Conservation (phyloP, 2,113 vertebrate species). For the Nematolebias whitei region DNA sequence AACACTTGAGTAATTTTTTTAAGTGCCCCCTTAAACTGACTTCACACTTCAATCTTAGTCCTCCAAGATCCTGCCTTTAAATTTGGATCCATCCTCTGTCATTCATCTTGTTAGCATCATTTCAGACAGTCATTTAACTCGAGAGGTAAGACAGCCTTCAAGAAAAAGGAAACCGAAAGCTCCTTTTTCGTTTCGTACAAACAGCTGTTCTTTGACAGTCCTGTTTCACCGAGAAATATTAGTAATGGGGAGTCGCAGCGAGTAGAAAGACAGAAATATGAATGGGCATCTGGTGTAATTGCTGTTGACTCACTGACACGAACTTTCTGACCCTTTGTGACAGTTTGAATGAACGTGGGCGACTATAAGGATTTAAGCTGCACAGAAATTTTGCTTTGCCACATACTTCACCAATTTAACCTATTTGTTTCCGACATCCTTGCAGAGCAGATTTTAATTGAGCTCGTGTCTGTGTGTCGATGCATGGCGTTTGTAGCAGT, state of each 20-base stretch:
- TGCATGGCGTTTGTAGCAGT: background rate
- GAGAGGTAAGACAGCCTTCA: slow-evolving; percentile 1
- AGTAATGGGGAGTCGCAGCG: background rate
- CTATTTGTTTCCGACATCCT: background rate
- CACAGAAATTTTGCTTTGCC: slow-evolving; percentile 8
- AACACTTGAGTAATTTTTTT: slow-evolving; percentile 6
- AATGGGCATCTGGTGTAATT: background rate
- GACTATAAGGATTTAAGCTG: background rate
- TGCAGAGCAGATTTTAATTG: background rate
- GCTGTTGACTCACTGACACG: background rate
- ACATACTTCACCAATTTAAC: background rate
- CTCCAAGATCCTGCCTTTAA: background rate
- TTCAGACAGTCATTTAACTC: slow-evolving; percentile 27
- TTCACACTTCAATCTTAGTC: background rate
- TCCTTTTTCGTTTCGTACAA: background rate
- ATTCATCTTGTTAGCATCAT: too few relatives aligned
- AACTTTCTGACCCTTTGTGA: slow-evolving; percentile 3
- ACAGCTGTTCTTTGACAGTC: background rate
- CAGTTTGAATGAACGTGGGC: background rate
- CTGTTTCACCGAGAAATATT: background rate
- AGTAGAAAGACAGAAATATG: background rate
- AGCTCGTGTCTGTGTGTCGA: background rate
- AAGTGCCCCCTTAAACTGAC: background rate
- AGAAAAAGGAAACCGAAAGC: background rate
- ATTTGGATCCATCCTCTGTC: slow-evolving; percentile 21